Evolutionary conservation across 2,888 invertebrate species (phyloP), one percentile per base, ranked within the genome.

Genomic region (Ophioninae sp.): DNA sequence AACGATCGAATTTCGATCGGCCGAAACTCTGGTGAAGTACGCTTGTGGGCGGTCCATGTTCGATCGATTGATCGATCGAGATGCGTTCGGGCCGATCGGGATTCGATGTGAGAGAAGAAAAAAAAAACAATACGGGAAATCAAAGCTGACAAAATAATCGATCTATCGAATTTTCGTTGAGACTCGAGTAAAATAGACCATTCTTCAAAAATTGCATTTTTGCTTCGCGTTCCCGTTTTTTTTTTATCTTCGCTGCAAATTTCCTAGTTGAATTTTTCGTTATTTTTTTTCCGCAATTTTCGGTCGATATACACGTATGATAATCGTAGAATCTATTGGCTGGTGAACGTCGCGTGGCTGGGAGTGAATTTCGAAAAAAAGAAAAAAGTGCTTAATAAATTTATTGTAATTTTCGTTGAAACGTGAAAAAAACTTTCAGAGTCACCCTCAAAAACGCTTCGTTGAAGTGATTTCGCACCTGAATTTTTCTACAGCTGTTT

Each of bases 391-490:
- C 41, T 30, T 30, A 30, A 30, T 6, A 44, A 1, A 13, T 44
- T 44, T 44, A 10, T 51, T 13, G 13, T 37, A 0, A 39, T 10
- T 56, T 41, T 65, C 2, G 17, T 51, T 51, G 17, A 51, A 51
- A 41, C 30, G 30, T 30, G 30, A 41, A 41, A 41, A 51, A 51
- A 51, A 17, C 0, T 13, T 51, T 13, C 3, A 10, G 6, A 20
- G 8, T 61, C 78, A 41, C 39, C 69, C 78, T 37, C 69, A 74
- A 22, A 75, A 68, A 20, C 58, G 68, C 22, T n/a, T 20, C 71
- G 56, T 30, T 22, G 64, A 30, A 41, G 73, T 82, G 73, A 71
- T 75, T 71, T 75, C 72, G 79, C 81, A 79, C 84, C 67, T 73
- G 76, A 23, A 81, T 76, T 23, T 82, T 56, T 82, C 77, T 56